These are phyloP conservation scores for Holotrichia oblita DNA, from an alignment of 1,140 invertebrate species.

Conservation along the genomic window DNA sequence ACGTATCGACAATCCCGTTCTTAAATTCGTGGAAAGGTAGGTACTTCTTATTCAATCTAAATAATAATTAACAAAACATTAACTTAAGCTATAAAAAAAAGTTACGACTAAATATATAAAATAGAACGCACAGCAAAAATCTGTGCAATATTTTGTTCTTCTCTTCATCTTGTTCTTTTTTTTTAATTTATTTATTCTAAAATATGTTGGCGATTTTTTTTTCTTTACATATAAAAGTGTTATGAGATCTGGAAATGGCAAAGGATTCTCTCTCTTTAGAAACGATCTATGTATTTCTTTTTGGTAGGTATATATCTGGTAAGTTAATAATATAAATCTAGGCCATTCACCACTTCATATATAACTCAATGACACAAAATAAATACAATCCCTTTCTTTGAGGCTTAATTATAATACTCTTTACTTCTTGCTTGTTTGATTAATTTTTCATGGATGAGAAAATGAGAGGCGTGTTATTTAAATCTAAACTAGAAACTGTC, in stretches of 20 bases:
- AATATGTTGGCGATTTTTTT: constrained; percentile 29
- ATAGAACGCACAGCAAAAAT: constrained; percentile 19
- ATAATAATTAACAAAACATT: constrained; percentile 19
- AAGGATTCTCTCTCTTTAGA: too few relatives aligned
- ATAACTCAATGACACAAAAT: neutral
- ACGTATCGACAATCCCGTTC: neutral
- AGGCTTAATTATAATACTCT: constrained; percentile 27
- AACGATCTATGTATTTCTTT: neutral
- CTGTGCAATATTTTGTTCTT: constrained; percentile 1
- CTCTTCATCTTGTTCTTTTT: too few relatives aligned
- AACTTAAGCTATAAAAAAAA: constrained; percentile 25
- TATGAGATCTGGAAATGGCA: constrained; percentile 32
- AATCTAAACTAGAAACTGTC: neutral
- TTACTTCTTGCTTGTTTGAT: neutral
- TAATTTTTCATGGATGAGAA: too few relatives aligned
- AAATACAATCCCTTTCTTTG: constrained; percentile 19
- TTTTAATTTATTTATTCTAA: constrained; percentile 12
- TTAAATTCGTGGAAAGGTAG: constrained; percentile 38
- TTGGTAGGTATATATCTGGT: constrained; percentile 4
- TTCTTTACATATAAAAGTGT: constrained; percentile 21
- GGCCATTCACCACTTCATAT: neutral
- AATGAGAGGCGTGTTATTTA: constrained; percentile 11
- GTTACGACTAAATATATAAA: constrained; percentile 10
- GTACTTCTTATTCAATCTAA: constrained; percentile 6
- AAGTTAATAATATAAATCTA: neutral